phyloP scores from a whole-genome alignment of 2,797 vertebrate genomes.

The Pseudocheirus occidentalis region DNA sequence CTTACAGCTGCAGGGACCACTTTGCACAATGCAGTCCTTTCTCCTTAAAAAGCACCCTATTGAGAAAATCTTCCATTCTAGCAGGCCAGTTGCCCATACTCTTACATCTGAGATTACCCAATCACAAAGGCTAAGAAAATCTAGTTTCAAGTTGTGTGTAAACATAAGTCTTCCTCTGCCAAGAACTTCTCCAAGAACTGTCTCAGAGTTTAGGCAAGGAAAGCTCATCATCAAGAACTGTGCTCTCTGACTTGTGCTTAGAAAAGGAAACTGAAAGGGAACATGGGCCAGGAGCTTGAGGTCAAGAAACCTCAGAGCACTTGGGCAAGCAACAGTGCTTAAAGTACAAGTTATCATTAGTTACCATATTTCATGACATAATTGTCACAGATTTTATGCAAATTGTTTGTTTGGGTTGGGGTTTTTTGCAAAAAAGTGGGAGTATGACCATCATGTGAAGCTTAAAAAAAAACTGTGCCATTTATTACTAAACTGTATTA shows the following conservation, averaged over 20 bases:
- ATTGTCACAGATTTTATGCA: no score
- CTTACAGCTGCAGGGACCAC: background rate
- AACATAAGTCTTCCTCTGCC: background rate
- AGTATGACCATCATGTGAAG: no score
- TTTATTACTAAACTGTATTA: no score
- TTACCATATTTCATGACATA: background rate
- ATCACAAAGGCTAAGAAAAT: background rate
- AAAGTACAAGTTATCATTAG: background rate
- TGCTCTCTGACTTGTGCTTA: background rate
- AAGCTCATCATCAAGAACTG: background rate
- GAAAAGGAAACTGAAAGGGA: background rate
- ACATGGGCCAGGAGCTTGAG: background rate
- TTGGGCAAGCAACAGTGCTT: background rate
- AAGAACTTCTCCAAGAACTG: background rate
- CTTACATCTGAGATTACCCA: background rate
- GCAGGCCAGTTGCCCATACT: background rate
- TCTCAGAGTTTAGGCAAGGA: background rate
- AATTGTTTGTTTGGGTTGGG: no score
- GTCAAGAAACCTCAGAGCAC: background rate
- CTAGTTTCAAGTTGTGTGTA: background rate
- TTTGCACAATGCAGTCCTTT: background rate
- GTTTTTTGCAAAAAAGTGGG: no score
- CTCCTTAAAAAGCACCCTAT: background rate
- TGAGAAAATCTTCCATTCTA: background rate
- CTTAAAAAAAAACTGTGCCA: no score